phyloP scores from a whole-genome alignment of 2,113 vertebrate genomes.

The Symphodus melops region DNA sequence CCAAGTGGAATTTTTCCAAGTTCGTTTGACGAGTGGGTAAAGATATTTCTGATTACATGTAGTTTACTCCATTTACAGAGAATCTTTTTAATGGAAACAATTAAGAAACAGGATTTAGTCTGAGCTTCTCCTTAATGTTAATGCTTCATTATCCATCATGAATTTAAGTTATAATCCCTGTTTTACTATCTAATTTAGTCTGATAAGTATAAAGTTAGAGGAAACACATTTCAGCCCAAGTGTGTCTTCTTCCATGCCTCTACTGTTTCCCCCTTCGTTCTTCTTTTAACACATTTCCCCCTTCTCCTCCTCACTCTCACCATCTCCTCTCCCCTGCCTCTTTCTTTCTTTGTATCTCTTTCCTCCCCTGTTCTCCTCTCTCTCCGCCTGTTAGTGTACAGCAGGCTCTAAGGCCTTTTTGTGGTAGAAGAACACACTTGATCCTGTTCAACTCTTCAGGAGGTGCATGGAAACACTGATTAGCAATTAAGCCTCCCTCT shows the following conservation, averaged over 20 bases:
- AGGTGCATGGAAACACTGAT: slow-evolving; percentile 80
- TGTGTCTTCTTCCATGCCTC: too few relatives aligned
- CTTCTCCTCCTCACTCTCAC: not conserved
- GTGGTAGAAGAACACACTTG: slow-evolving; percentile 77
- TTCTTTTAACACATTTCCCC: not conserved
- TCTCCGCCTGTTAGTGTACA: slow-evolving; percentile 32
- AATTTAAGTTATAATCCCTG: not conserved
- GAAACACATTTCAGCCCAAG: not conserved
- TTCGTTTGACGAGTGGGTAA: too few relatives aligned
- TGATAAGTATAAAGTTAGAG: not conserved
- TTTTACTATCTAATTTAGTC: too few relatives aligned
- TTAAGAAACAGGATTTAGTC: too few relatives aligned
- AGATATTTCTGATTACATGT: too few relatives aligned
- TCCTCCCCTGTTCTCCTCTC: slow-evolving; percentile 8
- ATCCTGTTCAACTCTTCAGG: slow-evolving; percentile 82
- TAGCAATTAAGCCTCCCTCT: slow-evolving; percentile 83
- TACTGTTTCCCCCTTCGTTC: not conserved
- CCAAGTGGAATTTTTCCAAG: too few relatives aligned
- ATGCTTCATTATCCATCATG: too few relatives aligned
- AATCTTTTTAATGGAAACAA: too few relatives aligned
- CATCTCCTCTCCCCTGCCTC: slow-evolving; percentile 8
- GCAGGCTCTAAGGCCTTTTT: slow-evolving; percentile 69
- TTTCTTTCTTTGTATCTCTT: slow-evolving; percentile 14
- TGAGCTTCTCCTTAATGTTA: too few relatives aligned
- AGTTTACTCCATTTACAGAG: too few relatives aligned